These are phyloP conservation scores for Lanius collurio DNA, from an alignment of 2,113 vertebrate species.

Conservation along the genomic window DNA sequence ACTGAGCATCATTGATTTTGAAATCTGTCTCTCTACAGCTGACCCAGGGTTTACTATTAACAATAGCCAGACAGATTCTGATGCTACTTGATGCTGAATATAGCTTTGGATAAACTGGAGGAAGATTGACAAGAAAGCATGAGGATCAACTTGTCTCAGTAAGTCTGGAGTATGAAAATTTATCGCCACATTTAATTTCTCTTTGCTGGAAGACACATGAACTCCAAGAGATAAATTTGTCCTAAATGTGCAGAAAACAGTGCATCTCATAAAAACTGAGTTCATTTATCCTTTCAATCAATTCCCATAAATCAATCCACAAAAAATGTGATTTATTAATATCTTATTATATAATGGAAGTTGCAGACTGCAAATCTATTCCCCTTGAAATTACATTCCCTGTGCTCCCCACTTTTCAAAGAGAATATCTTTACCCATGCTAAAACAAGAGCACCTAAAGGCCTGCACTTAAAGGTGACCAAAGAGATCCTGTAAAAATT, in stretches of 20 bases:
- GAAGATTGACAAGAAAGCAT: not conserved
- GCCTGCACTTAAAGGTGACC: not conserved
- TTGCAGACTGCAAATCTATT: not conserved
- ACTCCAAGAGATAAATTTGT: slow-evolving; percentile 30
- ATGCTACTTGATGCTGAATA: not conserved
- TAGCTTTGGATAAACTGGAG: not conserved
- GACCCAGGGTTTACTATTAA: slow-evolving; percentile 22
- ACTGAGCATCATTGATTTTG: not conserved
- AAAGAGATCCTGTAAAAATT: not conserved
- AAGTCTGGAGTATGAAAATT: not conserved
- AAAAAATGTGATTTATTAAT: not conserved
- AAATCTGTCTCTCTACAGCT: not conserved
- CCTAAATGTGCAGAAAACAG: not conserved
- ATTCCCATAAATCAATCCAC: not conserved
- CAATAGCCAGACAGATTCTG: slow-evolving; percentile 1
- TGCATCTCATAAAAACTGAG: not conserved
- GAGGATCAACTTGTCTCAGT: not conserved
- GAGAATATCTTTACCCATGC: not conserved
- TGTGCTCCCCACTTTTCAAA: not conserved
- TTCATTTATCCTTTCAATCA: not conserved
- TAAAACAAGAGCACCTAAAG: not conserved
- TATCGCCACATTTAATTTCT: slow-evolving; percentile 24
- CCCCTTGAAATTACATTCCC: not conserved
- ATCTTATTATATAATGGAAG: not conserved
- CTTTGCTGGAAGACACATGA: not conserved